These are phyloP conservation scores for Lethocerus indicus DNA, from an alignment of 1,140 invertebrate species.

Conservation along the genomic window DNA sequence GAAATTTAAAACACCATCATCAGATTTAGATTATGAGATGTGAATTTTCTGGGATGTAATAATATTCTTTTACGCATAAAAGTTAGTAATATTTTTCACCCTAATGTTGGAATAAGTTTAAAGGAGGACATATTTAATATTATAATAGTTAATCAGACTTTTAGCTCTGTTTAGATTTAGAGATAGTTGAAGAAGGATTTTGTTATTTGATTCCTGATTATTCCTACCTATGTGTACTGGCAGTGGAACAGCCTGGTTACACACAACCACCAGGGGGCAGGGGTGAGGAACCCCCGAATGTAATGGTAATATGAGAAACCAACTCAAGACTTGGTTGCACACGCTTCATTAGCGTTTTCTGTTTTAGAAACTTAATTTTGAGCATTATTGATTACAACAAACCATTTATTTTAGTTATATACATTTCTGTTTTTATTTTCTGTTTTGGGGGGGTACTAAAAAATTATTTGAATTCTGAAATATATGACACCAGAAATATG, in stretches of 20 bases:
- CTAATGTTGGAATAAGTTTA: no score
- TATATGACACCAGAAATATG: no score
- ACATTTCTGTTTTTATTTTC: neutral
- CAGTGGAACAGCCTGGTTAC: conserved; percentile 11
- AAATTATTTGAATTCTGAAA: neutral
- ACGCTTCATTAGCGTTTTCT: conserved; percentile 13
- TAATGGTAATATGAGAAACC: conserved; percentile 8
- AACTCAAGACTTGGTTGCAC: conserved; percentile 15
- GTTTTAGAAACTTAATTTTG: conserved; percentile 1
- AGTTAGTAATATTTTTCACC: no score
- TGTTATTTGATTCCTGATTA: neutral
- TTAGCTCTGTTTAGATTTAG: no score
- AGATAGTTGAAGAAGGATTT: no score
- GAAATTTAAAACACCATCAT: no score
- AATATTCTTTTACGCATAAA: no score
- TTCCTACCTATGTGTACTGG: conserved; percentile 4
- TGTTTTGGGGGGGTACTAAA: neutral
- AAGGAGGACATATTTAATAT: no score
- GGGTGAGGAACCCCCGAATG: conserved; percentile 13
- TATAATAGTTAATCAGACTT: no score
- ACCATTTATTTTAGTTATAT: conserved; percentile 10
- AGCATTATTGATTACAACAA: conserved; percentile 9
- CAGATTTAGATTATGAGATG: no score
- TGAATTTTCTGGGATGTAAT: no score
- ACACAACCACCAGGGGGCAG: conserved; percentile 6